A percentile compares a stretch with the other conserved stretches of the same genome.
Evolutionary conservation across 2,113 vertebrate genomes (phyloP).

Genomic region (Cinclus mexicanus): DNA sequence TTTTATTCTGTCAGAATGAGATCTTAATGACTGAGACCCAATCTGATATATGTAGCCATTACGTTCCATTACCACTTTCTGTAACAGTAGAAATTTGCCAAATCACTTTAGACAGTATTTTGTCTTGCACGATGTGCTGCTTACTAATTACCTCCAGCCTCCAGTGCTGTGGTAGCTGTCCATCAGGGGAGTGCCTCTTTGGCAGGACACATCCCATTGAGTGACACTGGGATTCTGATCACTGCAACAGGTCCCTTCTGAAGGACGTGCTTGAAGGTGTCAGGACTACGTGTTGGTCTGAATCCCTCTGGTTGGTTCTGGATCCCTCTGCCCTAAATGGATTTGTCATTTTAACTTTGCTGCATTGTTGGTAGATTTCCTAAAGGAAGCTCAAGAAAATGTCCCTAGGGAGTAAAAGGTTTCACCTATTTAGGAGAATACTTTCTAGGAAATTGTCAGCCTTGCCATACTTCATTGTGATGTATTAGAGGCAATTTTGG

Average conservation of each 20-base stretch:
- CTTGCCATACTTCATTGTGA: neutral
- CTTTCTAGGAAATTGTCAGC: neutral
- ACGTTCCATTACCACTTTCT: conserved; percentile 18
- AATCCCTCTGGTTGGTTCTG: neutral
- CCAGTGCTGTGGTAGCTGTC: neutral
- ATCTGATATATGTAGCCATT: conserved; percentile 45
- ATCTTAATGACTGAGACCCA: conserved; percentile 20
- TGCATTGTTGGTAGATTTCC: neutral
- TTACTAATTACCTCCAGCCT: neutral
- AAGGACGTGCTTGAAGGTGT: neutral
- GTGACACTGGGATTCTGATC: neutral
- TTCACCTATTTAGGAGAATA: neutral
- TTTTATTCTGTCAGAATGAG: conserved; percentile 22
- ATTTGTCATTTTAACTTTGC: neutral
- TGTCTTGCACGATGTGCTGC: neutral
- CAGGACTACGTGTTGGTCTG: neutral
- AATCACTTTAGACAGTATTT: conserved; percentile 10
- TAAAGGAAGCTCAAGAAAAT: neutral
- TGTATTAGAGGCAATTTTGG: neutral
- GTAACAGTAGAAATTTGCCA: conserved; percentile 11
- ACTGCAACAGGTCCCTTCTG: neutral
- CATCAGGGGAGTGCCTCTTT: neutral
- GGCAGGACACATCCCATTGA: neutral
- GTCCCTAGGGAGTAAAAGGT: neutral
- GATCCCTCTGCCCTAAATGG: neutral